These are phyloP conservation scores for Argyresthia albistria DNA, from an alignment of 2,888 invertebrate genomes.

Conservation along the genomic window DNA sequence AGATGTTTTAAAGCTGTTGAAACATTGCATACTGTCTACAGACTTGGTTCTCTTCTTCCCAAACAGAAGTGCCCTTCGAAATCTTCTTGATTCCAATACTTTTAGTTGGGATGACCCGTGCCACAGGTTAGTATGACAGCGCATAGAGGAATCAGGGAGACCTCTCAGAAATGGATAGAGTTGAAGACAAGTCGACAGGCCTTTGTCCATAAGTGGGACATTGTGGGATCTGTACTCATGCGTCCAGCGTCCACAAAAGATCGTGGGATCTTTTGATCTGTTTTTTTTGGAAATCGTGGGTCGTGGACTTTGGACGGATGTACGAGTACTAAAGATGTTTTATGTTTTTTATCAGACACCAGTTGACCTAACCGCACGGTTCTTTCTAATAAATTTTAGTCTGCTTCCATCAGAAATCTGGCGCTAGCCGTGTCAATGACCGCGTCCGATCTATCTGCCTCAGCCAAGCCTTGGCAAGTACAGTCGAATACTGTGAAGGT, in stretches of 20 bases:
- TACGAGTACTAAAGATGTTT: too few species aligned
- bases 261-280: too few species aligned
- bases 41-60: conserved; percentile 87
- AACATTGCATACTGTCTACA: conserved; percentile 88
- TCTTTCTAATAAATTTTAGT: conserved; percentile 15
- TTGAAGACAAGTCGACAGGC: too few species aligned
- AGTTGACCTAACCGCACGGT: not conserved
- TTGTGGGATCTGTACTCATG: too few species aligned
- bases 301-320: too few species aligned
- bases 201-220: too few species aligned
- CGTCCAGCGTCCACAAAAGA: too few species aligned
- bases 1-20: conserved; percentile 80
- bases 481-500: conserved; percentile 86
- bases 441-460: conserved; percentile 86
- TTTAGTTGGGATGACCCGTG: conserved; percentile 78
- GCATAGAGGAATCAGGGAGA: too few species aligned
- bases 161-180: too few species aligned
- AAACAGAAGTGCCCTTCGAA: conserved; percentile 76
- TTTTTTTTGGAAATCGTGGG: too few species aligned
- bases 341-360: too few species aligned
- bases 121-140: conserved; percentile 70
- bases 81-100: conserved; percentile 56
- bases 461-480: conserved; percentile 87
- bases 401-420: conserved; percentile 53
- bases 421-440: conserved; percentile 88